Base-by-base conservation (phyloP, 2,888 invertebrate species). In the Oligia strigilis region DNA sequence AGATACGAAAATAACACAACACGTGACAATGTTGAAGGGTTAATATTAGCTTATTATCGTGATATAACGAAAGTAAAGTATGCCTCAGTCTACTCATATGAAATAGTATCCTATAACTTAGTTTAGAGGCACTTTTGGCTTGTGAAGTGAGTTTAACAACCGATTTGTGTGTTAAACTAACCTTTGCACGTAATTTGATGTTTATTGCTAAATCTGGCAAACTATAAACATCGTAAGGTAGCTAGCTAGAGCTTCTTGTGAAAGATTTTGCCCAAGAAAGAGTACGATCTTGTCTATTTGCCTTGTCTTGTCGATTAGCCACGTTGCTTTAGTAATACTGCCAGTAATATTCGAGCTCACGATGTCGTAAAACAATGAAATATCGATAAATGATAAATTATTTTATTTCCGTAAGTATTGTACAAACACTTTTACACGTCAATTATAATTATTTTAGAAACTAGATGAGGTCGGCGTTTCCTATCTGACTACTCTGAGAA, bases 1-100 rank as follows among this genome's bases (percentile, higher is more conserved):
- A 49, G 65, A 58, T 73, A 58, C n/a, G 73, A 86, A 75, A 86
- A 82, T 82, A 82, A 86, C 64, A 62, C 66, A 64, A 70, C 49
- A 82, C 75, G 83, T 78, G 76, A 83, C 74, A 73, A 29, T 49
- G 71, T 72, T 76, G 71, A 83, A 76, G 73, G 73, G 83, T 55
- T 84, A 86, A 86, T 79, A 69, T 69, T 43, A 69, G 55, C 36
- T 60, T 76, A 55, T 69, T 83, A 72, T 64, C 46, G 60, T 84
- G 85, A 78, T 74, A 79, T 71, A 82, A 83, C n/a, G 58, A 72
- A 78, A 60, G 77, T 73, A 71, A 58, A 75, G 19, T 74, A 58
- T 58, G 72, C 46, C 23, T 13, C 11, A 49, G 4, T n/a, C 52
- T 40, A 46, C 46, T 49, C 5, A n/a, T 14, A 62, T 0, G 70